Evolutionary conservation across 2,888 invertebrate genomes (phyloP).

Genomic region (Neria commutata): DNA sequence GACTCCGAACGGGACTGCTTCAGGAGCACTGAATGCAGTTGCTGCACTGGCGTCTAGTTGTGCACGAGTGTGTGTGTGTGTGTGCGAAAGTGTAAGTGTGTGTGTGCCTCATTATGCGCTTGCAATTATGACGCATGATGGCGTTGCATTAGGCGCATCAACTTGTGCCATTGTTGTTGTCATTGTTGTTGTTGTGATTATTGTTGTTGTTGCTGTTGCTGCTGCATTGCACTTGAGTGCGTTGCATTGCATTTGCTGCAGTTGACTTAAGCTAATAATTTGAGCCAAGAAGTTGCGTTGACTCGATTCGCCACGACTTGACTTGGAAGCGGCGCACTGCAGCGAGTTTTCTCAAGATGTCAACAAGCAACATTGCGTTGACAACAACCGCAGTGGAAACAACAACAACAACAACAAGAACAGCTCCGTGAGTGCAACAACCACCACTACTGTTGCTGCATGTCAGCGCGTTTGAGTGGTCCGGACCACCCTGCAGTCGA

Average conservation of each 20-base stretch:
- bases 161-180: slow-evolving; percentile 32
- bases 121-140: slow-evolving; percentile 42
- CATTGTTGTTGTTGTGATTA: slow-evolving; percentile 16
- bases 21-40: not conserved
- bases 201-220: slow-evolving; percentile 22
- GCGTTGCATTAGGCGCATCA: slow-evolving; percentile 35
- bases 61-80: not conserved
- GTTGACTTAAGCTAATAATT: no score
- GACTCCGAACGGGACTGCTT: not conserved
- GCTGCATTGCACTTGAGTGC: slow-evolving; percentile 14
- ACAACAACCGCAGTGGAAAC: slow-evolving; percentile 42
- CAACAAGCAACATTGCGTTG: slow-evolving; percentile 55
- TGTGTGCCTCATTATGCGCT: slow-evolving; percentile 48
- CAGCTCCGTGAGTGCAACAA: slow-evolving; percentile 39
- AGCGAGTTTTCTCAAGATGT: slow-evolving; percentile 40
- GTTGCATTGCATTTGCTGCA: slow-evolving; percentile 9
- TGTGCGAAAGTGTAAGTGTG: slow-evolving; percentile 20
- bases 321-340: no score
- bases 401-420: slow-evolving; percentile 32
- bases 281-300: no score
- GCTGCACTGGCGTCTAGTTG: not conserved
- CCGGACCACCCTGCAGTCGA: slow-evolving; percentile 48
- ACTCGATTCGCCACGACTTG: slow-evolving; percentile 11
- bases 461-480: slow-evolving; percentile 40
- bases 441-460: slow-evolving; percentile 17